Evolutionary conservation across 2,888 invertebrate genomes (phyloP), one percentile per base, ranked within the genome.

Genomic region (Helicoverpa assulta): DNA sequence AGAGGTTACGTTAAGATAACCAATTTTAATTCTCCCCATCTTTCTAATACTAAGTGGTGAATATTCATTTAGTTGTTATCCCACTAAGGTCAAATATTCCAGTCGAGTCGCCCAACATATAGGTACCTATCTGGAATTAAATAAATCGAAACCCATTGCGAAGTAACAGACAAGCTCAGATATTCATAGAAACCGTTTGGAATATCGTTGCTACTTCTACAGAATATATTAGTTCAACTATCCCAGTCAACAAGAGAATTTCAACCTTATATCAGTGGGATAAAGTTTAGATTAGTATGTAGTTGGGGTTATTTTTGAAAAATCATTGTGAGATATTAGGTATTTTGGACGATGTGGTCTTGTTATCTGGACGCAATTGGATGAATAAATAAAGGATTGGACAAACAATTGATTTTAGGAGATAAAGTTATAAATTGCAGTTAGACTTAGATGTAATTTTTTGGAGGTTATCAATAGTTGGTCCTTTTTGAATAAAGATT

Each of bases 121-220:
- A 79, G 81, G 77, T 82, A 81, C 70, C 64, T 74, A 81, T 72
- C 64, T 74, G 14, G 74, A 77, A 82, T 82, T 82, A 82, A 81
- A 83, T 83, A 82, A 81, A 82, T 82, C 73, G 75, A 77, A 79
- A 72, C 63, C 81, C 70, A 74, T 83, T 81, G 60, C 70, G 47
- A 26, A 71, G 66, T 73, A 80, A 73, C 77, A 72, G 73, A 73
- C 61, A 33, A 73, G 67, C 74, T 86, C 74, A 81, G 81, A 82
- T 84, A 88, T 88, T 87, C 88, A 88, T 87, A 86, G 83, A 78
- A 80, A 72, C 78, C 68, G 83, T 85, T 84, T 76, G 76, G 78
- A 81, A 83, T 87, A 82, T 80, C 78, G 79, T 61, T 71, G 69
- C 58, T 70, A 87, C 87, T 86, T 76, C 72, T 69, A 67, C 66